phyloP scores from a whole-genome alignment of 92 coral and sea anemone genomes.

The Paramuricea clavata region DNA sequence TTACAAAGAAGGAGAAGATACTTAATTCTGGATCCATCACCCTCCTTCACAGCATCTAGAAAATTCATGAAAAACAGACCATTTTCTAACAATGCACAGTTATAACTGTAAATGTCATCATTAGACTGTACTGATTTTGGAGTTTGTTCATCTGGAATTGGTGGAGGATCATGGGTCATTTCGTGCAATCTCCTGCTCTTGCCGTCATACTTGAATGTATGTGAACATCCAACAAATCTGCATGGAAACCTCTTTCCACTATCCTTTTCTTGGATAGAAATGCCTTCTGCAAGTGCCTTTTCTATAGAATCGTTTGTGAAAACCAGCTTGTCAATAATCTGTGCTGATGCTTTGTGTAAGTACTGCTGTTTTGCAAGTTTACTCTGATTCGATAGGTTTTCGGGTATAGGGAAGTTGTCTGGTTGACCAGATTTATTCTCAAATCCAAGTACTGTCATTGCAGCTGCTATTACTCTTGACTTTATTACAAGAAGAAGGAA shows the following conservation, averaged over 20 bases:
- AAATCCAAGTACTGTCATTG: slow-evolving; percentile 56
- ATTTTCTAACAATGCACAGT: not conserved
- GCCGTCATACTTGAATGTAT: not conserved
- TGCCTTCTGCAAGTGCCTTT: not conserved
- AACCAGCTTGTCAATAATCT: slow-evolving; percentile 59
- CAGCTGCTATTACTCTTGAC: slow-evolving; percentile 68
- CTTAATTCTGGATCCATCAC: not conserved
- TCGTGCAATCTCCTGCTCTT: not conserved
- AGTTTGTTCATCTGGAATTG: not conserved
- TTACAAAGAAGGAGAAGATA: too few relatives aligned
- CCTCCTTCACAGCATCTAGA: not conserved
- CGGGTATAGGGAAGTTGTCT: slow-evolving; percentile 48
- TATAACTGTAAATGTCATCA: slow-evolving; percentile 1
- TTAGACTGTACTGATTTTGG: not conserved
- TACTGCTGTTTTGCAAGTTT: slow-evolving; percentile 48
- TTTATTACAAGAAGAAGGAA: slow-evolving; percentile 63
- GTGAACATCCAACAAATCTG: not conserved
- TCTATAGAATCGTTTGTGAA: not conserved
- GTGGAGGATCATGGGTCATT: not conserved
- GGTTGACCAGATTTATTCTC: slow-evolving; percentile 55
- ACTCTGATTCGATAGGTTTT: slow-evolving; percentile 31
- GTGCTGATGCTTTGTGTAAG: slow-evolving; percentile 66
- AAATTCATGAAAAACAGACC: slow-evolving; percentile 21
- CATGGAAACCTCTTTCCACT: not conserved
- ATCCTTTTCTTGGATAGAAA: slow-evolving; percentile 10